Percentiles rank a stretch among this genome's conserved stretches.
Conservation (phyloP, 2,113 vertebrate genomes). For the Heloderma charlesbogerti region DNA sequence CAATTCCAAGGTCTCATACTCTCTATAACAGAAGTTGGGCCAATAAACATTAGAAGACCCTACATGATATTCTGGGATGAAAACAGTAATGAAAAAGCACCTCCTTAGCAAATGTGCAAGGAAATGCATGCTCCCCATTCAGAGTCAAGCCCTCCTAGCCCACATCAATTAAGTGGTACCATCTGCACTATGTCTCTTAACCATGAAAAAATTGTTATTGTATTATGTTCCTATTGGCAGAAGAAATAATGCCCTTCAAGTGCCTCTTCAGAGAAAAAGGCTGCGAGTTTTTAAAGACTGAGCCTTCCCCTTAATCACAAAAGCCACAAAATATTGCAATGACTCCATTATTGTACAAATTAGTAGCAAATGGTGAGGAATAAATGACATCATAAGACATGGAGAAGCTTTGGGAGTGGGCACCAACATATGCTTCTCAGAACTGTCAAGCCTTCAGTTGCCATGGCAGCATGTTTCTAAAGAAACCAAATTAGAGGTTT, state of each 20-base stretch:
- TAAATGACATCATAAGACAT: background rate
- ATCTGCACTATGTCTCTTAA: background rate
- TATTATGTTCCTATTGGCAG: background rate
- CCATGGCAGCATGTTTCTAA: slow-evolving; percentile 77
- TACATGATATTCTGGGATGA: background rate
- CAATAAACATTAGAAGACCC: background rate
- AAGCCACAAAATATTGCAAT: background rate
- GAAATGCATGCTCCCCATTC: background rate
- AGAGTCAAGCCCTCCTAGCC: background rate
- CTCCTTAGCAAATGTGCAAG: background rate
- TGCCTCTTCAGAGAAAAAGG: background rate
- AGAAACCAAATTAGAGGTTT: slow-evolving; percentile 72
- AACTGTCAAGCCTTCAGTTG: slow-evolving; percentile 64
- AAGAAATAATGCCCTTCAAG: background rate
- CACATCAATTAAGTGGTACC: background rate
- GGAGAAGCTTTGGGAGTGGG: slow-evolving; percentile 16
- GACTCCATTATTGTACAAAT: background rate
- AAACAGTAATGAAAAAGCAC: background rate
- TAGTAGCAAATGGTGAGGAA: slow-evolving; percentile 9
- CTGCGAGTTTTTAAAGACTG: background rate
- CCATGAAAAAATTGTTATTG: background rate
- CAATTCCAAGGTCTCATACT: too few relatives aligned
- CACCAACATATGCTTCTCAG: slow-evolving; percentile 43
- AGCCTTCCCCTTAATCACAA: background rate
- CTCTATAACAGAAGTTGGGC: background rate